Evolutionary conservation across 2,797 vertebrate genomes (phyloP).

Genomic region (Peromyscus attwateri): DNA sequence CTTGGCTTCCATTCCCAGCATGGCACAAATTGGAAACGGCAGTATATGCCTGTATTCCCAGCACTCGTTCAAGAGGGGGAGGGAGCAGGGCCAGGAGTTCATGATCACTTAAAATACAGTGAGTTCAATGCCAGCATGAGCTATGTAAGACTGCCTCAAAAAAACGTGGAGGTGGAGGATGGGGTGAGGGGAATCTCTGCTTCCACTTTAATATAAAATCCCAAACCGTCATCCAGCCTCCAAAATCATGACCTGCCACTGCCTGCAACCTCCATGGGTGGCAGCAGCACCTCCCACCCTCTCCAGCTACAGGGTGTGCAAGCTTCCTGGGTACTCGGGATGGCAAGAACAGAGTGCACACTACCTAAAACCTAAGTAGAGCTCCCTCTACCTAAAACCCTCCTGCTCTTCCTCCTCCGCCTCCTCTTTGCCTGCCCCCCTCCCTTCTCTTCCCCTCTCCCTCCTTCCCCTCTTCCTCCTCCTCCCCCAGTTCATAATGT

Average conservation of each 20-base stretch:
- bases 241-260: background rate
- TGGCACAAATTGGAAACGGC: background rate
- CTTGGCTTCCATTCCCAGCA: background rate
- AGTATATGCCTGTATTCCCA: background rate
- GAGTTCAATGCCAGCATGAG: background rate
- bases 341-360: background rate
- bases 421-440: fast-evolving
- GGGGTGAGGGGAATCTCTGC: background rate
- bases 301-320: fast-evolving
- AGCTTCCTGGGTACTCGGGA: fast-evolving
- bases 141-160: background rate
- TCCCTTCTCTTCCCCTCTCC: too few species aligned
- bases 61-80: background rate
- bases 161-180: background rate
- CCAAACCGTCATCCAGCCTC: background rate
- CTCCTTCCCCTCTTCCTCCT: background rate
- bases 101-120: background rate
- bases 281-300: fast-evolving
- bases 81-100: background rate
- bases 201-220: conserved; percentile 23
- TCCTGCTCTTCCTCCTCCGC: background rate
- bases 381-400: background rate
- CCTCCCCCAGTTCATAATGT: background rate
- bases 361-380: too few species aligned
- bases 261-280: fast-evolving